phyloP scores from a whole-genome alignment of 2,888 invertebrate species.

The Lomographa bimaculata region DNA sequence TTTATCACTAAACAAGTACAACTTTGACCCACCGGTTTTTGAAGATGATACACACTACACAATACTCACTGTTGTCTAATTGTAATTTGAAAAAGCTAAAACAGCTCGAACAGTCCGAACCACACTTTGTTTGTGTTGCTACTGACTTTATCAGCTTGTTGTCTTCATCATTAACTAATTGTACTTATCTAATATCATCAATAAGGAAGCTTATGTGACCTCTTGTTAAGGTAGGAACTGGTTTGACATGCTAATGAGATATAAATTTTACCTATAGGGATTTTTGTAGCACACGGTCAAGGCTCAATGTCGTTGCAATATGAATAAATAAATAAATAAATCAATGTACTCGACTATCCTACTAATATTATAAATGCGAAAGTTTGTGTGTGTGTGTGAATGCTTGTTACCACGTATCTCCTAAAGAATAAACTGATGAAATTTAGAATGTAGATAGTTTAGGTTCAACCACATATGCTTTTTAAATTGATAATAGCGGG shows the following conservation, averaged over 20 bases:
- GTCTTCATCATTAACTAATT: conserved; percentile 6
- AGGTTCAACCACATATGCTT: no score
- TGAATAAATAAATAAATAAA: no score
- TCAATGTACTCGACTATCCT: no score
- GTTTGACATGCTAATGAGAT: conserved; percentile 13
- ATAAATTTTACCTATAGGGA: conserved; percentile 2
- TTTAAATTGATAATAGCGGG: no score
- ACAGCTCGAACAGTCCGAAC: not conserved
- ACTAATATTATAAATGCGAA: no score
- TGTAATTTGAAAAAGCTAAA: not conserved
- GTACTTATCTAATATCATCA: conserved; percentile 11
- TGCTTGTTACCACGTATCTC: no score
- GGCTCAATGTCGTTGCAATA: not conserved
- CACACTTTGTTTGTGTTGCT: not conserved
- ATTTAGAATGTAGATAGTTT: no score
- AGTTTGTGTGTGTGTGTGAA: no score
- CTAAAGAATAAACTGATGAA: no score
- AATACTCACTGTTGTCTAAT: conserved; percentile 6
- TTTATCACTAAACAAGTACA: no score
- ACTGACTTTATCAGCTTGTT: conserved; percentile 3
- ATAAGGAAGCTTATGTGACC: conserved; percentile 15
- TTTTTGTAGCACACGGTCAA: conserved; percentile 6
- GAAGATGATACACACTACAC: no score
- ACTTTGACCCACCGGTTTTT: no score
- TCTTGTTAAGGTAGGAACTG: conserved; percentile 8